phyloP scores from a whole-genome alignment of 2,797 vertebrate species.

The Leuciscus waleckii region DNA sequence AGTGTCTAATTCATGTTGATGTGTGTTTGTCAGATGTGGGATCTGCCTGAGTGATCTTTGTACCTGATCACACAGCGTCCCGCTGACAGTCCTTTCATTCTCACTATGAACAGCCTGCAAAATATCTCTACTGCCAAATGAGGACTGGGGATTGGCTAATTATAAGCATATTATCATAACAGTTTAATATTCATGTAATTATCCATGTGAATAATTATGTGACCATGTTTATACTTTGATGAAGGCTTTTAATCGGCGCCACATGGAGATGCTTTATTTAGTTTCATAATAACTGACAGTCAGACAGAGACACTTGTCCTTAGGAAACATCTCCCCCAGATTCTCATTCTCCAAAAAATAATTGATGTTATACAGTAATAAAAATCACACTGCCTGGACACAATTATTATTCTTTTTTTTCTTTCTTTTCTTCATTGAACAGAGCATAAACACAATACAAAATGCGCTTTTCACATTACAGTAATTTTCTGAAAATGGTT shows the following conservation, averaged over 20 bases:
- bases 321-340: background rate
- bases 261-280: slow-evolving; percentile 30
- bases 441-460: background rate
- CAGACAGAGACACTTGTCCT: background rate
- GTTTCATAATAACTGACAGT: slow-evolving; percentile 21
- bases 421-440: background rate
- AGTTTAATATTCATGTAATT: slow-evolving; percentile 53
- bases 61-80: slow-evolving; percentile 27
- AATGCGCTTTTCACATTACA: background rate
- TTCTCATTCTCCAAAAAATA: background rate
- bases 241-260: slow-evolving; percentile 26
- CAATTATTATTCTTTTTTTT: background rate
- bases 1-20: slow-evolving; percentile 11
- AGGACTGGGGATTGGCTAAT: slow-evolving; percentile 44
- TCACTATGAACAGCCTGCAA: slow-evolving; percentile 8
- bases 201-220: slow-evolving; percentile 40
- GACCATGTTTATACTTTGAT: slow-evolving; percentile 35
- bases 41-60: slow-evolving; percentile 9
- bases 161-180: slow-evolving; percentile 42
- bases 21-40: slow-evolving; percentile 27
- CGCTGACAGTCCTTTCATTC: slow-evolving; percentile 15
- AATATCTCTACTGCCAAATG: slow-evolving; percentile 27
- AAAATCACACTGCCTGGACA: too few species aligned
- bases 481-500: background rate
- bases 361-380: background rate